Percentiles rank a stretch among this genome's conserved stretches.
Conservation (phyloP, 1,140 invertebrate species). For the Bombus huntii region DNA sequence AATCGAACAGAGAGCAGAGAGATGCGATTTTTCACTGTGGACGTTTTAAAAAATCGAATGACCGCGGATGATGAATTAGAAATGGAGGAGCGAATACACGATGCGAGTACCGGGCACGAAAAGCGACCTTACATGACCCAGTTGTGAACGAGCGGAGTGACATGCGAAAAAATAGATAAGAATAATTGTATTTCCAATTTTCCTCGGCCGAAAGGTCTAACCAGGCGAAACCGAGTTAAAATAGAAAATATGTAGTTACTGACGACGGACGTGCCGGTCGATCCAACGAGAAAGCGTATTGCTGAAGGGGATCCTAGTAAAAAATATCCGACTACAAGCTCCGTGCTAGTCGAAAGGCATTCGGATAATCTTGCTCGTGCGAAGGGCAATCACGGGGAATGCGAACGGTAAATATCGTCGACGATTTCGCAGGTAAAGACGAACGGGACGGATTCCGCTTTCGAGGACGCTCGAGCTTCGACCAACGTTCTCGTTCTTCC, state of each 20-base stretch:
- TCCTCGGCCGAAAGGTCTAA: background rate
- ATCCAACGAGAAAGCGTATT: background rate
- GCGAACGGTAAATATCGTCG: slow-evolving; percentile 21
- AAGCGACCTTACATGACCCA: background rate
- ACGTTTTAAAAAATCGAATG: slow-evolving; percentile 13
- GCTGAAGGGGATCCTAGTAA: background rate
- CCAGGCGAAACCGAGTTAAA: background rate
- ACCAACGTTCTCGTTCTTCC: background rate
- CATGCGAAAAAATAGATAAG: background rate
- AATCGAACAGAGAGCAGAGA: background rate
- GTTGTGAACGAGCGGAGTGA: background rate
- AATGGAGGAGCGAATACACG: background rate
- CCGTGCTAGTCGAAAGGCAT: slow-evolving; percentile 1
- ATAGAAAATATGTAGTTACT: background rate
- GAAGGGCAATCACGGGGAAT: background rate
- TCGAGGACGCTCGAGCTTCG: background rate
- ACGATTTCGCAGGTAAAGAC: background rate
- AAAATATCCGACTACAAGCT: background rate
- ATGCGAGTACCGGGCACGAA: background rate
- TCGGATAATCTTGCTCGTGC: slow-evolving; percentile 12
- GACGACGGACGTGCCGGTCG: no score
- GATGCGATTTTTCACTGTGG: background rate
- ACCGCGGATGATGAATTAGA: background rate
- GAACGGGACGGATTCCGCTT: background rate
- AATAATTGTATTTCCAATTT: slow-evolving; percentile 17